Evolutionary conservation across 2,113 vertebrate species (phyloP).

Genomic region (Pelodiscus sinensis): DNA sequence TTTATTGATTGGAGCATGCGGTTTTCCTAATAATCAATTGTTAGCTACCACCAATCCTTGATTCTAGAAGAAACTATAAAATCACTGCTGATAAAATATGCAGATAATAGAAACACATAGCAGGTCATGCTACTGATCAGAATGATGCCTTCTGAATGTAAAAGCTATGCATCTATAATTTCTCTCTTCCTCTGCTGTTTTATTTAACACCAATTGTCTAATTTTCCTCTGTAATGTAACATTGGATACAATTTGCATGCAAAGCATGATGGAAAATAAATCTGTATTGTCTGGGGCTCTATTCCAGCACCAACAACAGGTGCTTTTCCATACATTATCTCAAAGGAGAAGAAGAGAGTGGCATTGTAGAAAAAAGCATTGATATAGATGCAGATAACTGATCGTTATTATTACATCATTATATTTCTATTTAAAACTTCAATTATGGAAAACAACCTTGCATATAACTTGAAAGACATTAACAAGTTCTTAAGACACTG

Average conservation of each 20-base stretch:
- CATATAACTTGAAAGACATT: background rate
- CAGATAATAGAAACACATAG: no score
- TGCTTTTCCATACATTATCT: background rate
- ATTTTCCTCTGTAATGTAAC: background rate
- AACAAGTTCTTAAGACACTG: conserved; percentile 24
- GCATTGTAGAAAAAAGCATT: background rate
- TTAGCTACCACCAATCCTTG: background rate
- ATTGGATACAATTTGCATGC: background rate
- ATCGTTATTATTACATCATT: background rate
- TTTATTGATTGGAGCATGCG: no score
- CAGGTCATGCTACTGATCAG: background rate
- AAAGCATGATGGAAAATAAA: background rate
- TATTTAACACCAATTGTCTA: background rate
- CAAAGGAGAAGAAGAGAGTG: background rate
- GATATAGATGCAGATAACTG: background rate
- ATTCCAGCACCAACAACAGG: background rate
- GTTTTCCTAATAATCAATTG: no score
- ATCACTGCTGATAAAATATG: no score
- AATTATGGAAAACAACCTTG: background rate
- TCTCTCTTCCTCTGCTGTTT: background rate
- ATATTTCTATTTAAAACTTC: background rate
- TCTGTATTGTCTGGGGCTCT: background rate
- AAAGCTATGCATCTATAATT: background rate
- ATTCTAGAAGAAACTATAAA: no score
- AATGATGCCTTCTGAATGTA: background rate